Percentiles rank a stretch among this genome's conserved stretches.
phyloP scores from a whole-genome alignment of 2,113 vertebrate species.

The Porphyrio hochstetteri region DNA sequence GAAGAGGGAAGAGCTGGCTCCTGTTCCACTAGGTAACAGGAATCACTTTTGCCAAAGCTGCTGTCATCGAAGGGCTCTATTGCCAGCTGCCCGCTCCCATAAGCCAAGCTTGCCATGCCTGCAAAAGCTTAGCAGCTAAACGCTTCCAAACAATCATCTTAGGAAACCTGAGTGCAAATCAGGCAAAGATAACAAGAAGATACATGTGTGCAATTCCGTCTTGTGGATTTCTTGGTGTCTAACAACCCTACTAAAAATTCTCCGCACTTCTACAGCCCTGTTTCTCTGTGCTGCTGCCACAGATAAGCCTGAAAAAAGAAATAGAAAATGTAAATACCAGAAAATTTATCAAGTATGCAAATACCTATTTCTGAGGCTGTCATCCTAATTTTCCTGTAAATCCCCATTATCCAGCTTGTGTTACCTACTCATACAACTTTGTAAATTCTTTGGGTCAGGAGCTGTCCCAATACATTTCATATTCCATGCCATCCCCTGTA shows the following conservation, averaged over 20 bases:
- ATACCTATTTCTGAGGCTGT: background rate
- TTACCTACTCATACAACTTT: background rate
- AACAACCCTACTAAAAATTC: background rate
- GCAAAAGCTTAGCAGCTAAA: background rate
- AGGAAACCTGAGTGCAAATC: background rate
- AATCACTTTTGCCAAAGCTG: background rate
- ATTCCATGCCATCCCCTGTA: background rate
- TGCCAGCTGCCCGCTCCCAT: background rate
- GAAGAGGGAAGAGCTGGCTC: background rate
- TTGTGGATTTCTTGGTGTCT: background rate
- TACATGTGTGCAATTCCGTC: background rate
- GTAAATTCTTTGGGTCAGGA: background rate
- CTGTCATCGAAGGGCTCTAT: background rate
- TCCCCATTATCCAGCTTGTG: background rate
- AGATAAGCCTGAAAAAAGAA: constrained; percentile 19
- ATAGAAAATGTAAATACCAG: background rate
- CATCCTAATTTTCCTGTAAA: background rate
- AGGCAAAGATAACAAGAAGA: background rate
- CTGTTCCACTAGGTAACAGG: background rate
- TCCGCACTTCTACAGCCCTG: background rate
- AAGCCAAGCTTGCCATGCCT: background rate
- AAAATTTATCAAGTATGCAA: background rate
- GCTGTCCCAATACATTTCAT: background rate
- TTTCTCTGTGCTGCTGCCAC: background rate
- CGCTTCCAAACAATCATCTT: background rate